A percentile compares a stretch with the other conserved stretches of the same genome.
These are phyloP conservation scores for Ormia ochracea DNA, from an alignment of 2,888 invertebrate species.

Conservation along the genomic window DNA sequence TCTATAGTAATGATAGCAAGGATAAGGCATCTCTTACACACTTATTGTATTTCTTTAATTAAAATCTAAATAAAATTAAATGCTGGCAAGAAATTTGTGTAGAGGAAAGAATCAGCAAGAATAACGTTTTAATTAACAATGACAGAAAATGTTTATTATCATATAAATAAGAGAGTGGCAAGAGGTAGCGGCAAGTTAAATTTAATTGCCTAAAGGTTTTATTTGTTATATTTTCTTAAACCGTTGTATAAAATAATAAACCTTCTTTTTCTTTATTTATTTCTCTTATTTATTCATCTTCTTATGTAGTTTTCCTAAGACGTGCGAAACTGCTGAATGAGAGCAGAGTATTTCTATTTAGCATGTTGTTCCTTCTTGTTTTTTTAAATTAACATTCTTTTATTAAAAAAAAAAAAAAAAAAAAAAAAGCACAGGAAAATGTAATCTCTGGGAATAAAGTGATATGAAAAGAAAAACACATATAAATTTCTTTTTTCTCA, in stretches of 20 bases:
- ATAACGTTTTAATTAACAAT: slow-evolving; percentile 49
- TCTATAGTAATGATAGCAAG: not conserved
- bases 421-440: no score
- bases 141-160: slow-evolving; percentile 23
- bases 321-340: no score
- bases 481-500: no score
- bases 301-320: no score
- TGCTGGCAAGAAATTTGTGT: slow-evolving; percentile 20
- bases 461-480: no score
- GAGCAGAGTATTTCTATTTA: no score
- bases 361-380: no score
- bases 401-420: no score
- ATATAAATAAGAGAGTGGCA: not conserved
- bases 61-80: slow-evolving; percentile 55
- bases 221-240: not conserved
- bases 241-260: not conserved
- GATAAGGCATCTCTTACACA: not conserved
- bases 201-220: not conserved
- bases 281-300: not conserved
- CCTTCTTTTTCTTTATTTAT: not conserved
- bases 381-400: no score
- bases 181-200: not conserved
- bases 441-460: no score
- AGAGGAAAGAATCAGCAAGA: slow-evolving; percentile 14
- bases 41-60: slow-evolving; percentile 49